Conservation (phyloP, 2,113 vertebrate species). For the Anolis carolinensis region DNA sequence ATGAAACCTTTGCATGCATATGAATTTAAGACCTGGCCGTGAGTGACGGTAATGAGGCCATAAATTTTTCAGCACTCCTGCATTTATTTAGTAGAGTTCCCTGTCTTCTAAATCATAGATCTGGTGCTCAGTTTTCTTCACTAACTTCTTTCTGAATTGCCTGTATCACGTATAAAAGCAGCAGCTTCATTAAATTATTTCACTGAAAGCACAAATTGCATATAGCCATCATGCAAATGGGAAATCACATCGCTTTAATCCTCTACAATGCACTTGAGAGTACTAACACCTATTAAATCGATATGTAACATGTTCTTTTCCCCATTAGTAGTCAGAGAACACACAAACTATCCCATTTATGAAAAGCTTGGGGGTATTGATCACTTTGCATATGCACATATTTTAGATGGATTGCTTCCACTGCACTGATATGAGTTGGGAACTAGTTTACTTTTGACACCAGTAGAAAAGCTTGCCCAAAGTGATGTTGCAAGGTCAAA, state of each 20-base stretch:
- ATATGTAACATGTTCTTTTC: neutral
- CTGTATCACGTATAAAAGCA: neutral
- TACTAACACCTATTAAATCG: neutral
- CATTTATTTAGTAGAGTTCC: conserved; percentile 8
- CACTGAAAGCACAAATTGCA: neutral
- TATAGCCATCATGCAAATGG: conserved; percentile 13
- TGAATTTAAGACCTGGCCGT: neutral
- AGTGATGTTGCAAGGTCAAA: neutral
- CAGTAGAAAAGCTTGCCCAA: neutral
- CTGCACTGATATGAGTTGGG: neutral
- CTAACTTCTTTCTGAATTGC: conserved; percentile 3
- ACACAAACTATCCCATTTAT: neutral
- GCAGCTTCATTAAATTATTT: neutral
- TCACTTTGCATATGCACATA: fast-evolving
- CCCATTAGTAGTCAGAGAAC: neutral
- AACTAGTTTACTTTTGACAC: neutral
- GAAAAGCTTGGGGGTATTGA: neutral
- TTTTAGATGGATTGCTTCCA: fast-evolving
- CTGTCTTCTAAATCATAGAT: conserved; percentile 23
- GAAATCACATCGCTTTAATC: neutral
- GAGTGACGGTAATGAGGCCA: neutral
- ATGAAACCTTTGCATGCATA: neutral
- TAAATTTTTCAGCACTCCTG: neutral
- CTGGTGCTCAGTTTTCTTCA: neutral
- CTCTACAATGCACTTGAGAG: neutral